These are phyloP conservation scores for Colossoma macropomum DNA, from an alignment of 2,113 vertebrate species.

Conservation along the genomic window DNA sequence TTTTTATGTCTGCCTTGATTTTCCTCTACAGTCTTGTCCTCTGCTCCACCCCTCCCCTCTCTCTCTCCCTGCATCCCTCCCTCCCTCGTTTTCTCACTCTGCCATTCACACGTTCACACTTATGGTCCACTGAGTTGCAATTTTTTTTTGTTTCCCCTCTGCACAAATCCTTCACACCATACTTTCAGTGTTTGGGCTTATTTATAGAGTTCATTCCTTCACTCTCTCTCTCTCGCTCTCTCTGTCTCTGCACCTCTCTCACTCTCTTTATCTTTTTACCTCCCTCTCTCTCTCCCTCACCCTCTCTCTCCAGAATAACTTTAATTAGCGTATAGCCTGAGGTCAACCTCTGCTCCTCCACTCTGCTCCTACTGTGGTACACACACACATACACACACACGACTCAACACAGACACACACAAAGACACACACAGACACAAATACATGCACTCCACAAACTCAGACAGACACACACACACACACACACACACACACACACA, in stretches of 20 bases:
- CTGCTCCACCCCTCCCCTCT: not conserved
- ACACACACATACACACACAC: not conserved
- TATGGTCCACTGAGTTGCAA: conserved; percentile 8
- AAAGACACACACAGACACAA: not conserved
- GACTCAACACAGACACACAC: conserved; percentile 4
- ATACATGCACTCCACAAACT: not conserved
- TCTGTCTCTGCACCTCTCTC: not conserved
- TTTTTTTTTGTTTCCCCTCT: not conserved
- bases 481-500: not conserved
- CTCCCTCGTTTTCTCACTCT: not conserved
- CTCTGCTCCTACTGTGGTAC: not conserved
- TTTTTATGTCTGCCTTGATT: not conserved
- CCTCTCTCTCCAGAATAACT: conserved; percentile 1
- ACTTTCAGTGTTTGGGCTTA: not conserved
- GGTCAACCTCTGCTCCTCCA: conserved; percentile 3
- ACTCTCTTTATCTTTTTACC: not conserved
- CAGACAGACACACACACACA: not conserved
- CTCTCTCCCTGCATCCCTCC: not conserved
- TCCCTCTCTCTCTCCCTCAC: not conserved
- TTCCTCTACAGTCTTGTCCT: not conserved
- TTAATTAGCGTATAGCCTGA: conserved; percentile 18
- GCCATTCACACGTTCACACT: conserved; percentile 25
- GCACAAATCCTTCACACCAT: not conserved
- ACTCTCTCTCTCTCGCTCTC: not conserved
- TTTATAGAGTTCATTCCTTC: not conserved